Base-by-base conservation (phyloP, 2,888 invertebrate species). In the Carpatolechia fugitivella region DNA sequence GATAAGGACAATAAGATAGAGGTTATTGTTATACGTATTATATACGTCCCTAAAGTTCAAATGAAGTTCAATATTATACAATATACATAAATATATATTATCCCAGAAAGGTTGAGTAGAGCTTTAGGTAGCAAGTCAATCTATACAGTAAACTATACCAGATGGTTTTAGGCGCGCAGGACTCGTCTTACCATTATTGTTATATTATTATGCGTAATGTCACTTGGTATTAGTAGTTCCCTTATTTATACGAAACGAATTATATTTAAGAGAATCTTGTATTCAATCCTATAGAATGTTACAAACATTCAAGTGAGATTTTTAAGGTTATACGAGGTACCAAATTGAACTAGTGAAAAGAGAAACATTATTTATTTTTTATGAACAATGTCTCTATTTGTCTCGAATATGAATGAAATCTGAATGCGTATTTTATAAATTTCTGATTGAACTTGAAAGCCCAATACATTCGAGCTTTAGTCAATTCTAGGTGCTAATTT, bases 251-350 rank as follows among this genome's bases (percentile, higher is more conserved):
- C 59, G 62, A 63, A 66, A 56, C 59, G 59, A 64, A 68, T 65
- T 76, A 67, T 66, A 63, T 72, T 65, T 80, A 77, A 79, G 78
- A 79, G 77, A 69, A 70, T 76, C 77, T 71, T 68, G 72, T 72
- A 64, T 63, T 74, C 72, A 66, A 20, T 30, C 16, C 30, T 69
- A 65, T 65, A 63, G 63, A 63, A 65, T 74, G 74, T 72, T 70
- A 71, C 67, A 76, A 79, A 75, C 64, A 69, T 48, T 75, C 72
- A 73, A 76, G 74, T 78, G 76, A 74, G 74, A 78, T 73, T 75
- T 76, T 16, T 41, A 18, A 18, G 55, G 31, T 29, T 36, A 56
- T 58, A 57, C 56, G 56, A 58, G 59, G 58, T 65, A 63, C 60
- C 62, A 63, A 69, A 67, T 64, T 68, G 48, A 54, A 16, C 51